Base-by-base conservation (phyloP, 2,888 invertebrate species). In the Apodemia zela region DNA sequence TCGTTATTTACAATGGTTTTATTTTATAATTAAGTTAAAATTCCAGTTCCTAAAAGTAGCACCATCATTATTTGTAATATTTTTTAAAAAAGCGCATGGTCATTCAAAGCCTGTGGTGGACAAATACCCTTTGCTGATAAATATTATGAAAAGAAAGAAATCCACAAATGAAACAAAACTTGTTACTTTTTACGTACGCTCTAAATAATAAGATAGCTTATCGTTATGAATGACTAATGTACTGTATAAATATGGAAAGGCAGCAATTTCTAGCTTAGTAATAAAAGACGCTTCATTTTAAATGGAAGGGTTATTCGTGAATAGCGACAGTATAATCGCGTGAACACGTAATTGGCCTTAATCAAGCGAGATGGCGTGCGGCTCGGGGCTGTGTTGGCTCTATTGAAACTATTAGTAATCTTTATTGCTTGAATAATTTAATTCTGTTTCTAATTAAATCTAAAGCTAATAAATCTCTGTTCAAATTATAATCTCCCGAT, bases 301-400 rank as follows among this genome's bases (percentile, higher is more conserved):
- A 84, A 83, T 82, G 83, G 83, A 74, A 73, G 80, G 80, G 81
- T 80, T 83, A 82, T 83, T 79, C 80, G 79, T 82, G 81, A 83
- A 84, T 80, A 79, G 81, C 76, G 81, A 79, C 82, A 79, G 81
- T 79, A 79, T 82, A 84, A 86, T 87, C 81, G 84, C 83, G 82
- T 82, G 81, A 84, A 84, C 77, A 78, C 79, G 77, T 87, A 87
- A 87, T 87, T 86, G 86, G 81, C 77, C 74, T 81, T 84, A 85
- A 87, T 87, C 81, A 85, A 85, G 84, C 81, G 77, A 85, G 80
- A 81, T 86, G 79, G 81, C 84, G 82, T 79, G 85, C 77, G 66
- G 68, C 71, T 67, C 67, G 69, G 71, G 73, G 74, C 75, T 68
- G 72, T 75, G 76, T 74, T 75, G 72, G 67, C 72, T 70, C 73